A percentile compares a stretch with the other conserved stretches of the same genome.
These are phyloP conservation scores for Maccullochella peelii DNA, from an alignment of 2,113 vertebrate species.

Conservation along the genomic window DNA sequence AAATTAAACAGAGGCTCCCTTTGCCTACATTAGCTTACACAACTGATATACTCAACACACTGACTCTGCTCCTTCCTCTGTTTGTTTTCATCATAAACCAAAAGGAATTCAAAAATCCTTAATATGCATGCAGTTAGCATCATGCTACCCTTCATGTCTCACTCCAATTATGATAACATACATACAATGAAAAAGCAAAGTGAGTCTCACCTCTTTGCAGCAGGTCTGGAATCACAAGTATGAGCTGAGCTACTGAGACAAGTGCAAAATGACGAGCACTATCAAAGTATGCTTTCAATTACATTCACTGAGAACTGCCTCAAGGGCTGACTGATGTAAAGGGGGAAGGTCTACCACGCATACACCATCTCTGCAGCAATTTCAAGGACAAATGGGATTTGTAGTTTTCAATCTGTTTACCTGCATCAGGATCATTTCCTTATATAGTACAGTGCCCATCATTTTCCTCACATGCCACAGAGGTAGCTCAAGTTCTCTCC, in stretches of 20 bases:
- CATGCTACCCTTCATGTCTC: constrained; percentile 8
- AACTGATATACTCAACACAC: background rate
- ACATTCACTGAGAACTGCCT: constrained; percentile 41
- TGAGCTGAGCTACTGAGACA: constrained; percentile 15
- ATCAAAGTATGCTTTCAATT: constrained; percentile 38
- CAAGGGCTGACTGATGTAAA: constrained; percentile 32
- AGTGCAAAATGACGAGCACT: constrained; percentile 41
- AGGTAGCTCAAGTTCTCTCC: constrained; percentile 16
- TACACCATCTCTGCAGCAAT: constrained; percentile 54
- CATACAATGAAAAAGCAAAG: background rate
- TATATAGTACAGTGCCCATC: constrained; percentile 39
- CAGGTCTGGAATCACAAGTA: background rate
- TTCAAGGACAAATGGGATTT: constrained; percentile 68
- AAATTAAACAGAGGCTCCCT: constrained; percentile 13
- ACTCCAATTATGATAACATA: background rate
- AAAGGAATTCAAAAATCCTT: background rate
- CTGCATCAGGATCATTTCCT: background rate
- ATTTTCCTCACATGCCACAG: background rate
- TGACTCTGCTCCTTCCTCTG: background rate
- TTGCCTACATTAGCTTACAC: constrained; percentile 28
- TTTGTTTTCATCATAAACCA: background rate
- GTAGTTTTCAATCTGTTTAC: constrained; percentile 61
- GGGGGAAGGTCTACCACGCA: constrained; percentile 42
- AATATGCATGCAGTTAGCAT: constrained; percentile 9
- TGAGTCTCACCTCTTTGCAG: constrained; percentile 56